Conservation (phyloP, 92 coral and sea anemone species). For the Zoanthus gigantus region DNA sequence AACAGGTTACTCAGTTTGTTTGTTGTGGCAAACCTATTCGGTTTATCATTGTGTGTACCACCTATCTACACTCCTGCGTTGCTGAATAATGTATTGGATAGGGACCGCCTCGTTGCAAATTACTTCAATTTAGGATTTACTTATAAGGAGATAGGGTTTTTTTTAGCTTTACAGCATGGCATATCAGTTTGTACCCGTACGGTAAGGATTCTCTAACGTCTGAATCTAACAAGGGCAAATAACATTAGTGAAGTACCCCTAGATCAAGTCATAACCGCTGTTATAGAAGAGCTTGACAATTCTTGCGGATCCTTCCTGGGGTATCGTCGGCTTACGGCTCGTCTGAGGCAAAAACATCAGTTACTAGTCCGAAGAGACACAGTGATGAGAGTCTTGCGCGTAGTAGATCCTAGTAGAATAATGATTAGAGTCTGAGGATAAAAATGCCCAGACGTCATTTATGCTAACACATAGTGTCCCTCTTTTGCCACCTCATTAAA, state of each 20-base stretch:
- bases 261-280: not conserved
- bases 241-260: not conserved
- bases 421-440: no score
- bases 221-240: not conserved
- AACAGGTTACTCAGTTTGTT: not conserved
- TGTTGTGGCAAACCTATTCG: constrained; percentile 6
- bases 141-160: no score
- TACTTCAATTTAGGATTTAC: no score
- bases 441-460: no score
- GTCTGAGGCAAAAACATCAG: not conserved
- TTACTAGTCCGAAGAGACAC: not conserved
- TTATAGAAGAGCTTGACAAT: not conserved
- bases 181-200: no score
- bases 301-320: constrained; percentile 11
- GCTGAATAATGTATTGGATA: not conserved
- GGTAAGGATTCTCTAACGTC: no score
- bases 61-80: not conserved
- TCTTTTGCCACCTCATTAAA: no score
- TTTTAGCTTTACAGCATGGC: no score
- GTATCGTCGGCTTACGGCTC: not conserved
- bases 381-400: not conserved
- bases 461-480: no score
- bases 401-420: not conserved
- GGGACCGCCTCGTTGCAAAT: no score
- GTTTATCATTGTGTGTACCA: not conserved